Evolutionary conservation across 92 coral and sea anemone genomes (phyloP).

Genomic region (Nematostella vectensis): DNA sequence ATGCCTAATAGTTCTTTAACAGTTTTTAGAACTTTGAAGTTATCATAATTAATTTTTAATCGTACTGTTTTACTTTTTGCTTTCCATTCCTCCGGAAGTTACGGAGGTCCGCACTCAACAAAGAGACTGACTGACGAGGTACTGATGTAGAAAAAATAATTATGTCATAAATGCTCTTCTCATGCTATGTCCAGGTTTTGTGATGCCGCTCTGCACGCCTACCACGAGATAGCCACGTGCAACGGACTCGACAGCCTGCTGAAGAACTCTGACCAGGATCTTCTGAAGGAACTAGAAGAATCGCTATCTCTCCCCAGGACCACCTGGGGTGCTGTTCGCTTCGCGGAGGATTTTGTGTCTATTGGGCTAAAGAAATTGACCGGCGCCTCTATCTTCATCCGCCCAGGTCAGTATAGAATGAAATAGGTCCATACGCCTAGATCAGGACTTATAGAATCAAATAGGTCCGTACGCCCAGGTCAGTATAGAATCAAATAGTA

Average conservation of each 20-base stretch:
- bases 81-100: no score
- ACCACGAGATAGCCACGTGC: constrained; percentile 74
- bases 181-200: constrained; percentile 35
- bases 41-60: no score
- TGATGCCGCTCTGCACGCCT: constrained; percentile 75
- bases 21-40: no score
- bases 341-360: constrained; percentile 75
- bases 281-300: constrained; percentile 48
- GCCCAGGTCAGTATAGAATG: constrained; percentile 54
- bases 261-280: constrained; percentile 35
- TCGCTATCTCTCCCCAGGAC: constrained; percentile 51
- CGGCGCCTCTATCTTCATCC: constrained; percentile 46
- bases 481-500: no score
- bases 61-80: no score
- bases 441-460: no score
- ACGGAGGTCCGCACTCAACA: no score
- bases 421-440: no score
- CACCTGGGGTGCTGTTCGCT: constrained; percentile 64
- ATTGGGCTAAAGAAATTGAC: constrained; percentile 29
- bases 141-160: no score
- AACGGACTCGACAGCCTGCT: constrained; percentile 59
- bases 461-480: constrained; percentile 69
- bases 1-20: no score
- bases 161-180: no score
- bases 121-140: no score